These are phyloP conservation scores for Gorsachius magnificus DNA, from an alignment of 2,797 vertebrate genomes.

Conservation along the genomic window DNA sequence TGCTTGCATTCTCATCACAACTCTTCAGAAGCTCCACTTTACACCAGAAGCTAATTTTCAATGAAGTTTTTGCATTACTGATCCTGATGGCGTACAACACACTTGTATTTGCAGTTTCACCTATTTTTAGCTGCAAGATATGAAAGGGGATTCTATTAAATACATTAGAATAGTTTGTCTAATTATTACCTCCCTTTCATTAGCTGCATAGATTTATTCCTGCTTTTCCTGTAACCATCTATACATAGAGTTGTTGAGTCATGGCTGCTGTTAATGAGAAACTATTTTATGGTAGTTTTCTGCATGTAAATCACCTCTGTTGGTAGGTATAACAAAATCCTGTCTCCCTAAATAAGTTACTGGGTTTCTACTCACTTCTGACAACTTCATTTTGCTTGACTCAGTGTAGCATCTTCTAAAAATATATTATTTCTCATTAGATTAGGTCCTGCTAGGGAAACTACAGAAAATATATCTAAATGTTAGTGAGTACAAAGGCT, in stretches of 20 bases:
- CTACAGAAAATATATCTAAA: neutral
- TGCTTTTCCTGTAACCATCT: neutral
- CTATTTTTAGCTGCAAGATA: neutral
- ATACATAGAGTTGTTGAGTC: neutral
- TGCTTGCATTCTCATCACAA: neutral
- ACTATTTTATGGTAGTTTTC: neutral
- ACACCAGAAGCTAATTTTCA: neutral
- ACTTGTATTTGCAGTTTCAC: neutral
- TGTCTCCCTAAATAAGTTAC: neutral
- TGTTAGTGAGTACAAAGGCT: neutral
- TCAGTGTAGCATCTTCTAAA: neutral
- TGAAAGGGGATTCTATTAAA: neutral
- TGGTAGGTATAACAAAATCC: neutral
- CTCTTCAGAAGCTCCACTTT: neutral
- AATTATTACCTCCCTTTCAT: neutral
- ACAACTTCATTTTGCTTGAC: neutral
- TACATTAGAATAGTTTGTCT: neutral
- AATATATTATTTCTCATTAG: neutral
- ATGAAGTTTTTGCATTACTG: neutral
- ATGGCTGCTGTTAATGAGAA: neutral
- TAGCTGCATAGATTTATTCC: neutral
- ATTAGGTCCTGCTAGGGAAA: neutral
- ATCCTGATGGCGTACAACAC: neutral
- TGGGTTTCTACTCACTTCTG: neutral
- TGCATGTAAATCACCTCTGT: neutral